A percentile compares a stretch with the other conserved stretches of the same genome.
These are phyloP conservation scores for Acanthornis magna DNA, from an alignment of 2,797 vertebrate species.

Conservation along the genomic window DNA sequence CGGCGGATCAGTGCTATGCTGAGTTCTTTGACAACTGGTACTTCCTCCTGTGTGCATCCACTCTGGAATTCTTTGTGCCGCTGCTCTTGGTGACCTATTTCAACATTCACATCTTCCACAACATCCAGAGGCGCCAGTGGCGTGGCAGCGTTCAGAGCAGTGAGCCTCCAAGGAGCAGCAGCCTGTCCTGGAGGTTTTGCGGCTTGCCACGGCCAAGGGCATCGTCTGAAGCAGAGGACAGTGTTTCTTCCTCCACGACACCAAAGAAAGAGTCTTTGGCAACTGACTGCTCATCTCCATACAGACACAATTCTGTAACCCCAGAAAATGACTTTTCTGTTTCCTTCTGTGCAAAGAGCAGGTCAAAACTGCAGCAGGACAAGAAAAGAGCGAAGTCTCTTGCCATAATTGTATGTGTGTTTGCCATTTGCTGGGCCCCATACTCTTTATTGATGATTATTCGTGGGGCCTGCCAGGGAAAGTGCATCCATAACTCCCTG, in stretches of 20 bases:
- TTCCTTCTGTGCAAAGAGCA: not conserved
- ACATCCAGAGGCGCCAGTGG: slow-evolving; percentile 78
- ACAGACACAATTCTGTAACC: not conserved
- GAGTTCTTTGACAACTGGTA: slow-evolving; percentile 87
- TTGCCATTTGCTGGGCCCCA: slow-evolving; percentile 88
- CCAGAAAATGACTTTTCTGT: not conserved
- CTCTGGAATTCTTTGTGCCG: slow-evolving; percentile 87
- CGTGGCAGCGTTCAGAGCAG: not conserved
- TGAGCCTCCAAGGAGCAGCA: not conserved
- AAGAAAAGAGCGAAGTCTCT: slow-evolving; percentile 87
- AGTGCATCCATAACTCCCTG: slow-evolving; percentile 73
- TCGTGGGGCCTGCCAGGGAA: slow-evolving; percentile 76
- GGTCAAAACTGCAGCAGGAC: slow-evolving; percentile 79
- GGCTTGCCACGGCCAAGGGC: not conserved
- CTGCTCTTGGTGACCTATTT: slow-evolving; percentile 86
- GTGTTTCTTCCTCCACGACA: not conserved
- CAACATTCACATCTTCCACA: slow-evolving; percentile 86
- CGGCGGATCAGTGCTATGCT: slow-evolving; percentile 74
- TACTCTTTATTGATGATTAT: slow-evolving; percentile 88
- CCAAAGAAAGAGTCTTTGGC: not conserved
- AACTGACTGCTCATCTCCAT: not conserved
- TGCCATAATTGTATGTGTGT: slow-evolving; percentile 84
- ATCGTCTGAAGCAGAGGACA: not conserved
- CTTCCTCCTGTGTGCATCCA: slow-evolving; percentile 83
- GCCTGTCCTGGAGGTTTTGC: not conserved